These are phyloP conservation scores for Cyrtodaria siliqua DNA, from an alignment of 2,888 invertebrate genomes.

Conservation along the genomic window DNA sequence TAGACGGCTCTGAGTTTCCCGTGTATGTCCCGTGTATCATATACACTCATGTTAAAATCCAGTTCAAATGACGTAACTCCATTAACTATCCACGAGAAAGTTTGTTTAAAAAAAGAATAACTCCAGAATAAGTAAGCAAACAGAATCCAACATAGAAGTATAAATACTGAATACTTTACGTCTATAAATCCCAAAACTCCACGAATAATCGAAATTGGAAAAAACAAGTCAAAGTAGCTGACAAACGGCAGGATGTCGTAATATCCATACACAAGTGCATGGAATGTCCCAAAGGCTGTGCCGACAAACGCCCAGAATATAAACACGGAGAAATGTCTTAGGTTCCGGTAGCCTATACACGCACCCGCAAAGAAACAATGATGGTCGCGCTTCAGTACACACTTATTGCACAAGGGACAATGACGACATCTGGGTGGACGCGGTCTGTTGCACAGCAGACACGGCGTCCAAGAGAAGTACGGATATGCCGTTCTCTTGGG, in stretches of 20 bases:
- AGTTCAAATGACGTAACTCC: conserved; percentile 81
- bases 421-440: conserved; percentile 84
- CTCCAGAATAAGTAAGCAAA: conserved; percentile 71
- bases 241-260: conserved; percentile 51
- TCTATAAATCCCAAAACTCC: conserved; percentile 67
- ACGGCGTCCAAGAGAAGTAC: conserved; percentile 84
- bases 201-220: conserved; percentile 71
- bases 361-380: conserved; percentile 83
- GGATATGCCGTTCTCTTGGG: conserved; percentile 72
- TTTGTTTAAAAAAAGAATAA: conserved; percentile 68
- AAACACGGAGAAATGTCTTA: conserved; percentile 81
- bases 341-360: conserved; percentile 82
- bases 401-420: conserved; percentile 80
- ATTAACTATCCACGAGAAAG: conserved; percentile 55
- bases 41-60: conserved; percentile 72
- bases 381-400: conserved; percentile 84
- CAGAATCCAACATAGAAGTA: conserved; percentile 72
- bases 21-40: conserved; percentile 56
- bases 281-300: conserved; percentile 69
- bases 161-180: conserved; percentile 55
- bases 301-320: conserved; percentile 75
- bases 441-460: conserved; percentile 74
- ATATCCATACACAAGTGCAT: conserved; percentile 47
- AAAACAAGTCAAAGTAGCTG: conserved; percentile 71
- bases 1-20: conserved; percentile 75